Evolutionary conservation across 2,113 vertebrate genomes (phyloP), one percentile per base, ranked within the genome.

Genomic region (Balaeniceps rex): DNA sequence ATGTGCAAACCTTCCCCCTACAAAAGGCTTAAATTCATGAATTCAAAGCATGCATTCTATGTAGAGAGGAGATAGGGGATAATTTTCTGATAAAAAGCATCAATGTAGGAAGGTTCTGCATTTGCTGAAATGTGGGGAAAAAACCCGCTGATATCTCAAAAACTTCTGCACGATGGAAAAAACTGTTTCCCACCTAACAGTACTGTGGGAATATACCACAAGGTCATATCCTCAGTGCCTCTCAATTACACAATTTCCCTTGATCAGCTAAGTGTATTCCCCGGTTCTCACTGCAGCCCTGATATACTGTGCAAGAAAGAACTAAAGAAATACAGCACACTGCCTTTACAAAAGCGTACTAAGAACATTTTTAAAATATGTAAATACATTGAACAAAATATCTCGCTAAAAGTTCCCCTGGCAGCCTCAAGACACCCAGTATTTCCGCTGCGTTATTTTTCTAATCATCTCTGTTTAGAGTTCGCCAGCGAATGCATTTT

Each of bases 61-160:
- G 40, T 44, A 69, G 75, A 93, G 70, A 93, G 81, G 74, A 91
- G 92, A 96, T 63, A 93, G 49, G 63, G 75, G 87, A 95, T 80
- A 95, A 96, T 94, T 96, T 96, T 96, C 92, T 90, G 94, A 96
- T 94, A 95, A 96, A 96, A 96, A 96, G 75, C 82, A 86, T 95
- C 82, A 66, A 88, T 92, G 87, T 70, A 83, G 78, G 66, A 88
- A 95, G 88, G 71, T 83, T 92, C 29, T 78, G 64, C 33, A 63
- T 86, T 93, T 90, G 72, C 72, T 94, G 90, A 88, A 91, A 90
- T 8, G 29, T 55, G 47, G 46, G 34, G 11, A 0, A 19, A 74
- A 93, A 61, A 38, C 17, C 1, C 0, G 0, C 25, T 92, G 82
- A 7, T 78, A 92, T 87, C 68, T 83, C 60, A 92, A 86, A 96